phyloP scores from a whole-genome alignment of 2,888 invertebrate genomes.

The Oscheius onirici region DNA sequence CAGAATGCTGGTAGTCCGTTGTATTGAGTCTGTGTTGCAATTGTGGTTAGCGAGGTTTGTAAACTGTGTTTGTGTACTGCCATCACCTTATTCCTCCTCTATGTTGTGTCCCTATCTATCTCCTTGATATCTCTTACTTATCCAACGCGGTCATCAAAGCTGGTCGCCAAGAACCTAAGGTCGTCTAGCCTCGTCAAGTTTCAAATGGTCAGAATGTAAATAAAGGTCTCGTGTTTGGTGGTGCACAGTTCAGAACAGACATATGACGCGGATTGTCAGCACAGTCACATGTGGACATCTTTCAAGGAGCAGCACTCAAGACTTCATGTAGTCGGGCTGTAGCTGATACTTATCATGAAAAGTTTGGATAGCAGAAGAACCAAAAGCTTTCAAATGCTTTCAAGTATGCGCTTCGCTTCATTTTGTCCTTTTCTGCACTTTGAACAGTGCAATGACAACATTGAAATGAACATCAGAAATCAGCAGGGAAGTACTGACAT shows the following conservation, averaged over 20 bases:
- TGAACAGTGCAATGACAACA: too few relatives aligned
- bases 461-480: too few relatives aligned
- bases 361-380: too few relatives aligned
- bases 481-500: too few relatives aligned
- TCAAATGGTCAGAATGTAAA: conserved; percentile 18
- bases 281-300: neutral
- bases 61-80: conserved; percentile 18
- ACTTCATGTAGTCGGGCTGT: neutral
- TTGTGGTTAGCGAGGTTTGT: neutral
- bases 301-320: neutral
- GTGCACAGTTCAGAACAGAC: neutral
- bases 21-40: conserved; percentile 9
- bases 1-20: conserved; percentile 15
- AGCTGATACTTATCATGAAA: conserved; percentile 3
- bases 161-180: neutral
- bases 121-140: conserved; percentile 18
- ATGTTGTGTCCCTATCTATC: conserved; percentile 6
- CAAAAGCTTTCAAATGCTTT: too few relatives aligned
- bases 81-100: neutral
- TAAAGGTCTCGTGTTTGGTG: conserved; percentile 6
- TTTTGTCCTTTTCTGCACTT: too few relatives aligned
- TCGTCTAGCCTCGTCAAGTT: neutral
- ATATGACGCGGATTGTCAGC: neutral
- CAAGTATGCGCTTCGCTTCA: too few relatives aligned
- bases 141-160: conserved; percentile 25